phyloP scores from a whole-genome alignment of 2,113 vertebrate species.

The Sprattus sprattus region DNA sequence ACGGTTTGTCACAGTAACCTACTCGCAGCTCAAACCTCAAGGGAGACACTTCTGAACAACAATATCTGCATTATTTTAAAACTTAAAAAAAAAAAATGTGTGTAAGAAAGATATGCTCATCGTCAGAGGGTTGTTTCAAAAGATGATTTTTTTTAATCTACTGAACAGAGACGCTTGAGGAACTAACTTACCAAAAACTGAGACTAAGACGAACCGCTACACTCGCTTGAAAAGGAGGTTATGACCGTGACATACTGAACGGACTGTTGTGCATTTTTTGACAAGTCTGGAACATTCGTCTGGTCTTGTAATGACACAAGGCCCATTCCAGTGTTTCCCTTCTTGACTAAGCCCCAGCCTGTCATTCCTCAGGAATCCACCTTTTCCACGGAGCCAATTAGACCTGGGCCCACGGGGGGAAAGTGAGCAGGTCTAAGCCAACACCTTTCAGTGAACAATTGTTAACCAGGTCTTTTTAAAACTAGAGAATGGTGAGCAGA shows the following conservation, averaged over 20 bases:
- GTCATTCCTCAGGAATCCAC: conserved; percentile 46
- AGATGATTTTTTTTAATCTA: background rate
- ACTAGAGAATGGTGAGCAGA: background rate
- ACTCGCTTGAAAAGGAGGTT: background rate
- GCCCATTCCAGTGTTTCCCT: conserved; percentile 7
- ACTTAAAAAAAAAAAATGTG: no score
- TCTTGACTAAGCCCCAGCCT: conserved; percentile 21
- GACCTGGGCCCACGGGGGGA: conserved; percentile 17
- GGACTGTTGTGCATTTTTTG: conserved; percentile 3
- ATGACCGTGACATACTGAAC: background rate
- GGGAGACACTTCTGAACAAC: conserved; percentile 25
- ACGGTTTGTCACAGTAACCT: conserved; percentile 59
- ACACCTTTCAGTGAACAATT: background rate
- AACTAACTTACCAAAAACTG: background rate
- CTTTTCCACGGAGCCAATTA: conserved; percentile 33
- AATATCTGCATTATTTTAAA: background rate
- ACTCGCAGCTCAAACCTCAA: conserved; percentile 29
- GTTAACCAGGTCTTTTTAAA: background rate
- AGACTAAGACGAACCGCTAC: background rate
- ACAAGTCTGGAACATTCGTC: conserved; percentile 21
- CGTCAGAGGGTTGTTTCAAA: background rate
- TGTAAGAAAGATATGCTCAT: background rate
- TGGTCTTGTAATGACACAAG: conserved; percentile 30
- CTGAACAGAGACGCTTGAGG: background rate
- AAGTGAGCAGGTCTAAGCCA: conserved; percentile 6